Evolutionary conservation across 2,888 invertebrate species (phyloP), one percentile per base, ranked within the genome.

Genomic region (Chrysolina oricalcia): DNA sequence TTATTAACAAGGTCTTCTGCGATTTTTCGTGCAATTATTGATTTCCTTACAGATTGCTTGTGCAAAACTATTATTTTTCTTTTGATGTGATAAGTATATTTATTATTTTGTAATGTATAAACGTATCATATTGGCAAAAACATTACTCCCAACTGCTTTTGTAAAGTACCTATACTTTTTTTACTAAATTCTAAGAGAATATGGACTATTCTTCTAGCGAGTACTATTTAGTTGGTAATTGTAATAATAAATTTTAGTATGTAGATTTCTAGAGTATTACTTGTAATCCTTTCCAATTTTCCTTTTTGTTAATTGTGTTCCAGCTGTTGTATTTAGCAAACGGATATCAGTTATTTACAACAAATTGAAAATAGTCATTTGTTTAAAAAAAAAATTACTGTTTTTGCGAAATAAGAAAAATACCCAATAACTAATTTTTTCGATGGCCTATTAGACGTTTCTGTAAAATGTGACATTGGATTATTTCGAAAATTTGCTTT

Each of bases 141-240:
- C 53, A 74, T 70, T 76, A 68, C 80, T 79, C 78, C 78, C 81
- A 81, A 82, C 82, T 82, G 87, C 86, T 87, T 87, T 84, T 87
- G 87, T 87, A 86, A 87, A 87, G 83, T 86, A 35, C 35, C 35
- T 35, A 84, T 85, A 83, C 81, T 85, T 87, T 86, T 86, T 87
- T 87, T 85, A 85, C 84, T 85, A 86, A 87, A 85, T 85, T 81
- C 72, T 86, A 85, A 86, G 88, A 88, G 88, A 88, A 88, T 87
- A 88, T 87, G 88, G 88, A 88, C 88, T 88, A 87, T 88, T 88
- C 87, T 87, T 87, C 86, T 88, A 88, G 88, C 83, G 84, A 85
- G 87, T 88, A 87, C 84, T 85, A 86, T 88, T 88, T 87, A 88
- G 87, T 88, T 88, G 74, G 80, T 87, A 87, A 86, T 84, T 86